Evolutionary conservation across 53 echinoderm and acorn worm genomes (phyloP), one percentile per base, ranked within the genome.

Genomic region (Arbacia lixula): DNA sequence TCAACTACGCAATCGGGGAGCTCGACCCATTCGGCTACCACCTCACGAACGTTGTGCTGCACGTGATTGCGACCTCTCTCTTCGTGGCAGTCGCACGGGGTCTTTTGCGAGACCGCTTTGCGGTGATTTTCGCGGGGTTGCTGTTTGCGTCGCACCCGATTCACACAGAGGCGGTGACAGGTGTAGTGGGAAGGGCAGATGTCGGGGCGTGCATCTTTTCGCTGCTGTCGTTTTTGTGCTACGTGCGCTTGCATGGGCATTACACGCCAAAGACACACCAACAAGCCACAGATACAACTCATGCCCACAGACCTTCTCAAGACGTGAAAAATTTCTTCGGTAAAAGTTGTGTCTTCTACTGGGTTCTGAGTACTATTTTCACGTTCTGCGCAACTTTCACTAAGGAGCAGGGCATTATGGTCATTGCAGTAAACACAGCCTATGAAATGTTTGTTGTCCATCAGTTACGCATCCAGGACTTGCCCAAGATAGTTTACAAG

Each of bases 151-250:
- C 69, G 4, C 93, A 93, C 62, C 99, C 99, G 5, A 92, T 99
- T 34, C 94, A 99, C 72, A 99, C 99, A 3, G 99, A 99, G 57
- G 99, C 99, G 5, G 99, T 99, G n/a, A 89, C 99, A 0, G 99
- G 99, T 8, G 77, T 99, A 5, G 99, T 99, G 32, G 99, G 99
- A 12, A 71, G 99, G 40, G 99, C 99, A 1, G 99, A 98, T 28
- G 87, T 99, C 20, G 92, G 91, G 3, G 99, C 99, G 0, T 90
- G 92, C 41, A 62, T 99, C 24, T 89, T 95, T 63, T 90, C 88
- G 43, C 72, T 99, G 4, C 29, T 86, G 38, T 99, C 95, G 4
- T 95, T 95, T 72, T 55, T 91, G 20, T 88, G 86, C 71, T 99
- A 95, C 69, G 75, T 87, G 85, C 24, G 52, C 4, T 54, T 52